A percentile compares a stretch with the other conserved stretches of the same genome.
These are phyloP conservation scores for Thunnus thynnus DNA, from an alignment of 2,113 vertebrate species.

Conservation along the genomic window DNA sequence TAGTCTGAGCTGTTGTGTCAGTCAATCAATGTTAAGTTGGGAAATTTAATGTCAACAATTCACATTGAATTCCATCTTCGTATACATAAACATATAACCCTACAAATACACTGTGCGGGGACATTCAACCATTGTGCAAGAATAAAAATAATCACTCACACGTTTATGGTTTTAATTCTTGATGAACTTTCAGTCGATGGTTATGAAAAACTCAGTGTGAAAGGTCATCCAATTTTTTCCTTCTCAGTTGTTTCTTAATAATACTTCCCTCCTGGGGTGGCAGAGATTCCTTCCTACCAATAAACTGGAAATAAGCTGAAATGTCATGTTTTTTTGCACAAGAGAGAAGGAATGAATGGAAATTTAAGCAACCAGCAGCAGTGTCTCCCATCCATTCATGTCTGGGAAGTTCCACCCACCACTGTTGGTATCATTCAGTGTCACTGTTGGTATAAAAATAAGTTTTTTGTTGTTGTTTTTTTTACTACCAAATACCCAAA, in stretches of 20 bases:
- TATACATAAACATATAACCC: background rate
- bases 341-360: too few relatives aligned
- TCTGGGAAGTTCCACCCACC: background rate
- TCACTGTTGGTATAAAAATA: too few relatives aligned
- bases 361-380: background rate
- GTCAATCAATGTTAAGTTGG: too few relatives aligned
- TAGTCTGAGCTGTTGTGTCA: background rate
- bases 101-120: background rate
- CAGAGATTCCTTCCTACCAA: background rate
- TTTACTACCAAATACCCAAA: too few relatives aligned
- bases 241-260: background rate
- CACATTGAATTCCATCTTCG: background rate
- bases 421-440: too few relatives aligned
- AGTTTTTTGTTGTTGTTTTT: too few relatives aligned
- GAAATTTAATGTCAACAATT: too few relatives aligned
- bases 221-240: background rate
- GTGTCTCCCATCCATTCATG: background rate
- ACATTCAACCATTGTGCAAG: too few relatives aligned
- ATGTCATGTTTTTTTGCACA: too few relatives aligned
- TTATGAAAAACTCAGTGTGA: background rate
- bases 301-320: background rate
- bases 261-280: background rate
- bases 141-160: too few relatives aligned
- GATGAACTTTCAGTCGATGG: too few relatives aligned
- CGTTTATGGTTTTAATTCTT: too few relatives aligned